A percentile compares a stretch with the other conserved stretches of the same genome.
phyloP scores from a whole-genome alignment of 1,140 invertebrate genomes.

The Temnothorax longispinosus region DNA sequence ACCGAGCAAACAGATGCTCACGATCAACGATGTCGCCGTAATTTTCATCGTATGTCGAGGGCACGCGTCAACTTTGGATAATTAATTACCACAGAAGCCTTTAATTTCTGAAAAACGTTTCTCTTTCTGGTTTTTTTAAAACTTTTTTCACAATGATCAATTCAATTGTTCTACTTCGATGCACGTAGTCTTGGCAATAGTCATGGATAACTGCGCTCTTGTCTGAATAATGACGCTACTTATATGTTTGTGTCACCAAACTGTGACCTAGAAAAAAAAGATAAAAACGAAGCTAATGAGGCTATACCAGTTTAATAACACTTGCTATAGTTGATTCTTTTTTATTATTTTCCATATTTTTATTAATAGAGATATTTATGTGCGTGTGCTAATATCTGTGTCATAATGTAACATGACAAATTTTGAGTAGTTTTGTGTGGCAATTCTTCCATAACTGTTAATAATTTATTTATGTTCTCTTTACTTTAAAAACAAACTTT shows the following conservation, averaged over 20 bases:
- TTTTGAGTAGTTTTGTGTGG: background rate
- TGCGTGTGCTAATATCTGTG: too few relatives aligned
- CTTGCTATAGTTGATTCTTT: background rate
- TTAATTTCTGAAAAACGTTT: too few relatives aligned
- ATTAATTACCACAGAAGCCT: background rate
- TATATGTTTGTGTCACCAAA: background rate
- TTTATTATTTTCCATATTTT: background rate
- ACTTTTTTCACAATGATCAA: background rate
- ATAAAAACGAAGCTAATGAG: background rate
- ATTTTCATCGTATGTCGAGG: slow-evolving; percentile 18
- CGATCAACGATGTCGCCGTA: background rate
- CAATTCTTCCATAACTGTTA: background rate
- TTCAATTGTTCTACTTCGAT: background rate
- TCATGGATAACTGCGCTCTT: background rate
- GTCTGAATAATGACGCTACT: background rate
- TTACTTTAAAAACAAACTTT: background rate
- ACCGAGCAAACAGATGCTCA: slow-evolving; percentile 7
- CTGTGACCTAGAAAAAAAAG: background rate
- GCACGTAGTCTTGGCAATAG: background rate
- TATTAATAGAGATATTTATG: background rate
- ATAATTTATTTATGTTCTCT: background rate
- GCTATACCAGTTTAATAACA: too few relatives aligned
- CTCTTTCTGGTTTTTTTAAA: background rate
- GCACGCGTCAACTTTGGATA: background rate
- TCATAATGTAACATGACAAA: too few relatives aligned